These are phyloP conservation scores for Amiota minor DNA, from an alignment of 2,888 invertebrate genomes.

Conservation along the genomic window DNA sequence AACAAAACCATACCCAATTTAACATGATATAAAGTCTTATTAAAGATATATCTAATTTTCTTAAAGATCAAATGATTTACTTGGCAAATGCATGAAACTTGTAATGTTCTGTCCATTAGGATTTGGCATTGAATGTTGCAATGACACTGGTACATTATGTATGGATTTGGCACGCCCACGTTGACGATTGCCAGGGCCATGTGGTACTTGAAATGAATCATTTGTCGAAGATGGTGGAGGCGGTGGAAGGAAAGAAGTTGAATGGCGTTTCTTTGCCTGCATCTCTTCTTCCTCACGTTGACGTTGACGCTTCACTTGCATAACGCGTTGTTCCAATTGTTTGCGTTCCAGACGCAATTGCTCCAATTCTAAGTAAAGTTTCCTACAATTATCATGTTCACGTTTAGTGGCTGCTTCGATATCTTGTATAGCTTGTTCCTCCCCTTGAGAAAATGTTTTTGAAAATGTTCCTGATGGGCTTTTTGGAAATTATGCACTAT, in stretches of 20 bases:
- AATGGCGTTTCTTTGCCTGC: slow-evolving; percentile 15
- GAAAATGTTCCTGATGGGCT: slow-evolving; percentile 50
- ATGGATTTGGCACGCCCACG: background rate
- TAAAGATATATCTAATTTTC: background rate
- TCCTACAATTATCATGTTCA: slow-evolving; percentile 39
- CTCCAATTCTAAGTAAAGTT: slow-evolving; percentile 41
- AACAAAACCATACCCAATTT: no score
- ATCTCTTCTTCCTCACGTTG: background rate
- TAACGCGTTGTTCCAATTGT: slow-evolving; percentile 40
- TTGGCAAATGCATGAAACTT: slow-evolving; percentile 30
- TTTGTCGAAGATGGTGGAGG: background rate
- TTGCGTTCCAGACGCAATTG: slow-evolving; percentile 42
- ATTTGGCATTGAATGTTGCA: background rate
- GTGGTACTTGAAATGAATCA: background rate
- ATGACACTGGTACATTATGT: background rate
- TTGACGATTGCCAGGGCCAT: background rate
- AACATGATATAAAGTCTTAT: no score
- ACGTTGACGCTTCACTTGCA: slow-evolving; percentile 40
- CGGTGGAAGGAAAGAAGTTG: background rate
- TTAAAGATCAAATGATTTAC: slow-evolving; percentile 47
- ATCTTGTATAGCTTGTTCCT: slow-evolving; percentile 40
- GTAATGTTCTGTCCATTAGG: background rate
- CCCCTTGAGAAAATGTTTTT: slow-evolving; percentile 29
- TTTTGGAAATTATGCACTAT: slow-evolving; percentile 55
- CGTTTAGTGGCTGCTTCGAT: slow-evolving; percentile 36